Base-by-base conservation (phyloP, 2,797 vertebrate species). In the Sebastes jordani region DNA sequence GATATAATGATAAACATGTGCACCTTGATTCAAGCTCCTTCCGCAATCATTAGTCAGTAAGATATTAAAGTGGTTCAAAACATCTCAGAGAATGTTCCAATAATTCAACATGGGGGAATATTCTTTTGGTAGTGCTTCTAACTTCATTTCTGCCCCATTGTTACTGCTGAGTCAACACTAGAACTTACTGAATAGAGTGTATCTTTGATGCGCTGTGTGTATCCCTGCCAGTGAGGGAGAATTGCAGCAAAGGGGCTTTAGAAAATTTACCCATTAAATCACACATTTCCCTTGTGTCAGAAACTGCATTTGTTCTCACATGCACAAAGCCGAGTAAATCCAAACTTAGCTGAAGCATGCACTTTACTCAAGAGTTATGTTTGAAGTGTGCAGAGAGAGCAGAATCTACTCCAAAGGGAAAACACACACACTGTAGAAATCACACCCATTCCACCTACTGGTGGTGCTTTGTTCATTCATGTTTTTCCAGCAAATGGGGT, bases 341-440 rank as follows among this genome's bases (percentile, higher is more conserved):
- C 78, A 82, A 80, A 83, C 82, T 87, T 61, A 73, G 82, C 91
- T 93, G 86, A 92, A 83, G 78, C 65, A 30, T 38, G 81, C 90
- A 90, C 83, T 88, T 91, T 83, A 49, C 60, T 83, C 30, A 23
- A 76, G 78, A 82, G 64, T 49, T 65, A 7, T 63, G 74, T 29
- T 84, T 5, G 66, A 85, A 85, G 81, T 86, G 70, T 86, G 84
- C 84, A 4, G 77, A 71, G 59, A 68, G 72, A 70, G 80, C 82
- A 71, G 49, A 81, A 81, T 84, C 74, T 62, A 30, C 55, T 81
- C 56, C 34, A 32, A 66, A 67, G 23, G 62, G 42, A 62, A 81
- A 76, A 81, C 55, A 42, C 8, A 4, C 52, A 55, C 1, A 18
- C 30, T 34, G 32, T 10, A 27, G 49, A 22, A 62, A 61, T 71